Conservation (phyloP, 2,113 vertebrate species). For the Scytalopus superciliaris region DNA sequence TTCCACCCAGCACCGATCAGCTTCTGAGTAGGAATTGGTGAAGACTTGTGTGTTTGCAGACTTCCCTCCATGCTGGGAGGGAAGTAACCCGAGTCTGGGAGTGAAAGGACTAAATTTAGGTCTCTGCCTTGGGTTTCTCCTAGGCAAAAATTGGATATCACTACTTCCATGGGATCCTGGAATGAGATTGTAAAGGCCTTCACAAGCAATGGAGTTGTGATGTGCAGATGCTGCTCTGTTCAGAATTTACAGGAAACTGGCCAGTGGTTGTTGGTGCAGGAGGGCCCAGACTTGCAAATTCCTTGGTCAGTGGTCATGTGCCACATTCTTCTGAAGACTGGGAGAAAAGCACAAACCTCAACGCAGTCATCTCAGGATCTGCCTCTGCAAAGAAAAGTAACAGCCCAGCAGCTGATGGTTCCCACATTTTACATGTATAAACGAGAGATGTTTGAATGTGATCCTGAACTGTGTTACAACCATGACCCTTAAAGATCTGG, state of each 20-base stretch:
- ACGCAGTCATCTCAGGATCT: neutral
- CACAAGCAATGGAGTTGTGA: neutral
- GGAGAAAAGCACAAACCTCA: neutral
- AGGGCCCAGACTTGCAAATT: neutral
- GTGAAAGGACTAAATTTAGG: neutral
- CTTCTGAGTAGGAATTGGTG: slow-evolving; percentile 7
- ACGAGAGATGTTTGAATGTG: neutral
- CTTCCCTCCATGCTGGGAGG: neutral
- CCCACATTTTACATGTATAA: neutral
- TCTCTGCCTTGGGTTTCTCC: neutral
- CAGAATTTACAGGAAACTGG: neutral
- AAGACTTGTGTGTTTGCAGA: neutral
- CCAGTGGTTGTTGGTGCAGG: neutral
- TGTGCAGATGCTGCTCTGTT: neutral
- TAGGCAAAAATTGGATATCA: neutral
- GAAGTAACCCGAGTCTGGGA: rapidly evolving
- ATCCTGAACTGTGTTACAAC: neutral
- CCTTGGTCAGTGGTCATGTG: neutral
- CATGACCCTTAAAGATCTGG: neutral
- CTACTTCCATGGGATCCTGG: neutral
- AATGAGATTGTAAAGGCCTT: neutral
- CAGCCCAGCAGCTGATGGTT: neutral
- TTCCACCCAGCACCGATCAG: slow-evolving; percentile 36
- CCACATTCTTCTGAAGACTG: neutral
- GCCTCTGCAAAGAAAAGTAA: neutral